phyloP scores from a whole-genome alignment of 2,888 invertebrate species.

The Mellilla xanthometata region DNA sequence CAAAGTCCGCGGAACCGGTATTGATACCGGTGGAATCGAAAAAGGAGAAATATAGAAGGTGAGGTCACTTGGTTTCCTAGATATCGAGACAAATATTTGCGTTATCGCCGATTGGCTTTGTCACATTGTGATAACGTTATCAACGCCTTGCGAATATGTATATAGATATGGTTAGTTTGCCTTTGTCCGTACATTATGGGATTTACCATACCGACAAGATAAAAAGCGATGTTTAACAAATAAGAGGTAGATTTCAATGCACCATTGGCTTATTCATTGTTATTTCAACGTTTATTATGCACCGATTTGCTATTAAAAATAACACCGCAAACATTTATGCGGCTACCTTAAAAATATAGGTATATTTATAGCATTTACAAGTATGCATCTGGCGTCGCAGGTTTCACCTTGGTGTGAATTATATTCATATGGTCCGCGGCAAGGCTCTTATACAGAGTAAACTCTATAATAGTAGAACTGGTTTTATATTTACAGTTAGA shows the following conservation, averaged over 20 bases:
- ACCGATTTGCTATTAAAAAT: no score
- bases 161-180: conserved; percentile 53
- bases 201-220: conserved; percentile 9
- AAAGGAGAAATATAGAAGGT: conserved; percentile 81
- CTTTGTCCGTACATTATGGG: conserved; percentile 42
- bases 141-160: conserved; percentile 50
- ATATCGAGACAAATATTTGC: conserved; percentile 59
- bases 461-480: conserved; percentile 32
- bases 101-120: conserved; percentile 61
- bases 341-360: neutral
- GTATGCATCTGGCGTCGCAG: conserved; percentile 40
- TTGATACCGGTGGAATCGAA: conserved; percentile 72
- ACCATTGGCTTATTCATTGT: no score
- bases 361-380: neutral
- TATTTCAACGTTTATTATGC: no score
- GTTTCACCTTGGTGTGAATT: conserved; percentile 77
- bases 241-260: no score
- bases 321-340: neutral
- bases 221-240: conserved; percentile 24
- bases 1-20: conserved; percentile 68
- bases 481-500: conserved; percentile 8
- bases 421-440: conserved; percentile 70
- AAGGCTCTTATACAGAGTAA: conserved; percentile 43
- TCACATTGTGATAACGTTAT: conserved; percentile 63
- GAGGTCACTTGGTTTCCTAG: conserved; percentile 57